Evolutionary conservation across 2,113 vertebrate genomes (phyloP).

Genomic region (Lasiurus borealis): DNA sequence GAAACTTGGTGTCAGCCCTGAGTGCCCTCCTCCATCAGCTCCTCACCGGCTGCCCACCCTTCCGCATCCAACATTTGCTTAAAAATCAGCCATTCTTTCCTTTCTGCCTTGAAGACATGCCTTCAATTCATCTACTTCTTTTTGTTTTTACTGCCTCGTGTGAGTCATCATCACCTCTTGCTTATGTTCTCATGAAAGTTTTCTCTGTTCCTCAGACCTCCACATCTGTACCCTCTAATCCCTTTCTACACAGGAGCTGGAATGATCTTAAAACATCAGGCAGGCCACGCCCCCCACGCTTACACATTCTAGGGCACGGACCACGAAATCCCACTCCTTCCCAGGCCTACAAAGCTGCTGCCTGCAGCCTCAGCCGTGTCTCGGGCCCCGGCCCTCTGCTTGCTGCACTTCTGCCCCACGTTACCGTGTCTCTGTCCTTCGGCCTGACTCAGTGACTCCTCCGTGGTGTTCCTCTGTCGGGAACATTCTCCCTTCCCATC

Average conservation of each 20-base stretch:
- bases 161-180: neutral
- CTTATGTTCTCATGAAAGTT: neutral
- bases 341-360: neutral
- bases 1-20: neutral
- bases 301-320: neutral
- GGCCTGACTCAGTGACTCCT: neutral
- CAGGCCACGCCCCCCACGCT: too few species aligned
- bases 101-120: neutral
- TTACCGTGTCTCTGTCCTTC: neutral
- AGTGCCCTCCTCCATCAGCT: neutral
- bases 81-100: neutral
- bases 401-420: neutral
- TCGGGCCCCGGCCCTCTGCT: rapidly evolving
- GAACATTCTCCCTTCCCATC: neutral
- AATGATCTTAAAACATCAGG: neutral
- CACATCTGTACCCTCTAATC: neutral
- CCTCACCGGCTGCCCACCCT: neutral
- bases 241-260: neutral
- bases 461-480: neutral
- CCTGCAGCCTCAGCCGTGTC: neutral
- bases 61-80: neutral
- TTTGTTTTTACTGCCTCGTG: neutral
- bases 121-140: neutral
- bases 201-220: neutral
- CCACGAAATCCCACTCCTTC: neutral